Conservation (phyloP, 2,797 vertebrate species). For the Liparis tanakae region DNA sequence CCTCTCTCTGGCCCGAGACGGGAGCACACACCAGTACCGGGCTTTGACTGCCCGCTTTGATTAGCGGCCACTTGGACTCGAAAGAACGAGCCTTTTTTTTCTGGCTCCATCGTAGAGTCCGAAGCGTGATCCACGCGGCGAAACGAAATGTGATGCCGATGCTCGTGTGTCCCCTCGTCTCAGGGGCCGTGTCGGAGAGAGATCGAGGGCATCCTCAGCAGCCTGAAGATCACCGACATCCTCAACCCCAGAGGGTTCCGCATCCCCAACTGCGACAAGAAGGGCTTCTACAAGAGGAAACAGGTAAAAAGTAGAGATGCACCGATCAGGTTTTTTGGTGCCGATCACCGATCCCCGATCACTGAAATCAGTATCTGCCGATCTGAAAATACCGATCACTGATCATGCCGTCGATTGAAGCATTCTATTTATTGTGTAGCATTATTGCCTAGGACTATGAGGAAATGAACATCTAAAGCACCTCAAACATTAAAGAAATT, state of each 20-base stretch:
- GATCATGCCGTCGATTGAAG: too few relatives aligned
- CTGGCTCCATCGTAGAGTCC: slow-evolving; percentile 62
- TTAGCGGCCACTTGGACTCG: slow-evolving; percentile 76
- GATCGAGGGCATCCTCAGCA: slow-evolving; percentile 92
- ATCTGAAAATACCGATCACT: too few relatives aligned
- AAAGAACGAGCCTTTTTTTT: slow-evolving; percentile 60
- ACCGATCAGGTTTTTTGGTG: too few relatives aligned
- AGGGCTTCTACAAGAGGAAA: slow-evolving; percentile 97
- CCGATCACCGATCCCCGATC: too few relatives aligned
- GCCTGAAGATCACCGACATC: slow-evolving; percentile 89
- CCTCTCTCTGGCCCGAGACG: slow-evolving; percentile 72
- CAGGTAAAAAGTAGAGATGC: slow-evolving; percentile 90
- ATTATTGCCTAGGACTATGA: too few relatives aligned
- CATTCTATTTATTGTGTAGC: too few relatives aligned
- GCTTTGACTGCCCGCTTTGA: slow-evolving; percentile 79
- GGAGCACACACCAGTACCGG: slow-evolving; percentile 76
- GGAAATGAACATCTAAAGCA: too few relatives aligned
- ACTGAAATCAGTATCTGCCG: too few relatives aligned
- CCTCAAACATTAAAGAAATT: too few relatives aligned
- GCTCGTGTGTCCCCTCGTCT: slow-evolving; percentile 40
- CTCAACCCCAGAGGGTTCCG: slow-evolving; percentile 90
- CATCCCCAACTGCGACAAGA: slow-evolving; percentile 98
- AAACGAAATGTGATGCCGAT: slow-evolving; percentile 8
- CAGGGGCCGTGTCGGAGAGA: slow-evolving; percentile 95
- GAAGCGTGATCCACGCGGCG: slow-evolving; percentile 17